Evolutionary conservation across 2,113 vertebrate species (phyloP).

Genomic region (Mystacornis crossleyi): DNA sequence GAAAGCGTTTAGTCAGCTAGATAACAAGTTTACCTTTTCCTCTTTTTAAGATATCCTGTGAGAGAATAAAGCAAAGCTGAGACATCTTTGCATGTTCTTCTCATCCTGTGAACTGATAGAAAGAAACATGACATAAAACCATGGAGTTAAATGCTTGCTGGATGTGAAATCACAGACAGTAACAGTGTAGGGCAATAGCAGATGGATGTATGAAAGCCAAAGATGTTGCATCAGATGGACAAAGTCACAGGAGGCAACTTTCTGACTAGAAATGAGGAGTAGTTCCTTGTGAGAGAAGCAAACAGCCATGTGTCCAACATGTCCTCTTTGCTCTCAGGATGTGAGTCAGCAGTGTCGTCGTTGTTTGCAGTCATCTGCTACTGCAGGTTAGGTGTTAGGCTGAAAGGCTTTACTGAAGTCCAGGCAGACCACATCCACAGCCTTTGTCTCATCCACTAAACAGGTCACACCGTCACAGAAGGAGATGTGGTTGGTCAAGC

Average conservation of each 20-base stretch:
- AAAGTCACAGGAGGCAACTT: neutral
- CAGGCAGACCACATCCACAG: neutral
- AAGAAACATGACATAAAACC: neutral
- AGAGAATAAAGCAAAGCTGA: neutral
- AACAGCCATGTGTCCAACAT: neutral
- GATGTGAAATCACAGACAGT: neutral
- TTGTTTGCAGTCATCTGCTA: neutral
- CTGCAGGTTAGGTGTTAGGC: neutral
- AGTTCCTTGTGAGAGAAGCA: neutral
- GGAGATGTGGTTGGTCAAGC: neutral
- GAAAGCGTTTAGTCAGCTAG: neutral
- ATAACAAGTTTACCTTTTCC: neutral
- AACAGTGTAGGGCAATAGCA: neutral
- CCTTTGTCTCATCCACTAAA: neutral
- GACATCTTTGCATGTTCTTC: neutral
- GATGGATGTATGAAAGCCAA: neutral
- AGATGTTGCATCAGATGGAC: neutral
- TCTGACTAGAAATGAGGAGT: neutral
- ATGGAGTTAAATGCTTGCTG: neutral
- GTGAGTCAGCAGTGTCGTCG: neutral
- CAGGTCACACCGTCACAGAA: neutral
- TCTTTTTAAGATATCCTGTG: neutral
- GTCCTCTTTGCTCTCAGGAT: neutral
- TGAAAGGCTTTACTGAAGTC: neutral
- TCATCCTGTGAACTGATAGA: neutral